phyloP scores from a whole-genome alignment of 2,888 invertebrate genomes.

The Napeogenes sylphis region DNA sequence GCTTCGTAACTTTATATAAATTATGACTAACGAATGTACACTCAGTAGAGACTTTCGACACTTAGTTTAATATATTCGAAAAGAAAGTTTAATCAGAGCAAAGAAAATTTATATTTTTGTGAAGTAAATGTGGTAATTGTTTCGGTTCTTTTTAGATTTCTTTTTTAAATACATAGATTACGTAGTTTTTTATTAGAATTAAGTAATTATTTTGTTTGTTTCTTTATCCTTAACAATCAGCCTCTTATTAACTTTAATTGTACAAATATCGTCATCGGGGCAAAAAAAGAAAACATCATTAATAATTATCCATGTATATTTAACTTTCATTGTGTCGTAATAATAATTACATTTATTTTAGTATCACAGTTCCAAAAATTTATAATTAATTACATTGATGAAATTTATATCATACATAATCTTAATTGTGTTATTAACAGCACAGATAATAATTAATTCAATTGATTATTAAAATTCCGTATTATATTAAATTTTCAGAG shows the following conservation, averaged over 20 bases:
- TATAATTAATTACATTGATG: slow-evolving; percentile 35
- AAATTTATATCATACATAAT: slow-evolving; percentile 30
- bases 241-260: no score
- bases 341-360: slow-evolving; percentile 63
- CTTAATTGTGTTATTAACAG: slow-evolving; percentile 20
- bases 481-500: no score
- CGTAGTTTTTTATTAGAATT: no score
- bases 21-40: slow-evolving; percentile 4
- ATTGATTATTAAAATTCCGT: not conserved
- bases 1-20: slow-evolving; percentile 3
- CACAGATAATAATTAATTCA: not conserved
- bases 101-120: not conserved
- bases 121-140: not conserved
- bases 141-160: no score
- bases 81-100: not conserved
- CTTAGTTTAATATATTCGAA: not conserved
- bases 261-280: not conserved
- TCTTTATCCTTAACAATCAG: not conserved
- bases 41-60: slow-evolving; percentile 1
- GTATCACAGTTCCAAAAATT: slow-evolving; percentile 71
- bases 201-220: not conserved
- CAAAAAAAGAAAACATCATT: slow-evolving; percentile 17
- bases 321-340: slow-evolving; percentile 43
- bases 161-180: no score
- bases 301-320: slow-evolving; percentile 29